Evolutionary conservation across 2,113 vertebrate genomes (phyloP).

Genomic region (Probosciger aterrimus): DNA sequence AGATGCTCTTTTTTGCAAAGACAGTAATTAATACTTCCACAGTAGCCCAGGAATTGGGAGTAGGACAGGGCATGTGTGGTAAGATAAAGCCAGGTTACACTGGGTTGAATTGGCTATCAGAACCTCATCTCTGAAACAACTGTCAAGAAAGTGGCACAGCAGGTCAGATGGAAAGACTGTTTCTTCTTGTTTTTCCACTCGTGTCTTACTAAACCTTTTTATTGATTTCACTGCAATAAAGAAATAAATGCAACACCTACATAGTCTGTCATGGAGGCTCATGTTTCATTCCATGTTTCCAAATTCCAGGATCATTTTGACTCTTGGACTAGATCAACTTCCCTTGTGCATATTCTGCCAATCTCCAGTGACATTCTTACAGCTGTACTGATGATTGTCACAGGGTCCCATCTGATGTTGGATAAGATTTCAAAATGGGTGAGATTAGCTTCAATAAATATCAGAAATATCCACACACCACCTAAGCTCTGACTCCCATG

Average conservation of each 20-base stretch:
- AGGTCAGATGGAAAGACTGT: constrained; percentile 15
- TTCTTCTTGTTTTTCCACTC: constrained; percentile 21
- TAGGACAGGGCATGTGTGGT: background rate
- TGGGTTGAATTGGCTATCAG: background rate
- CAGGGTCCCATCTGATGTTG: fast-evolving
- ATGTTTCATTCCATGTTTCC: background rate
- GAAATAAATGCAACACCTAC: background rate
- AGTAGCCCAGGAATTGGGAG: background rate
- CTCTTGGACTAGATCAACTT: background rate
- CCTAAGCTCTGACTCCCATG: background rate
- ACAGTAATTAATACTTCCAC: background rate
- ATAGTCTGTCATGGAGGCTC: background rate
- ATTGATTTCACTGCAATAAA: constrained; percentile 22
- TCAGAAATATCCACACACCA: background rate
- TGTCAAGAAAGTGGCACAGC: background rate
- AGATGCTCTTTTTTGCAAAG: background rate
- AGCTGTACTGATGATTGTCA: background rate
- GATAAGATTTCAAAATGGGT: background rate
- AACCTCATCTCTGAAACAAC: background rate
- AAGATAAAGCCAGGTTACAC: background rate
- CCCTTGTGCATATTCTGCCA: background rate
- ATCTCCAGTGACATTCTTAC: background rate
- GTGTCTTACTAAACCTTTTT: background rate
- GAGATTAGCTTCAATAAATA: background rate
- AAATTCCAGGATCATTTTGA: background rate